These are phyloP conservation scores for Drosophila anomalata DNA, from an alignment of 2,888 invertebrate species.

Conservation along the genomic window DNA sequence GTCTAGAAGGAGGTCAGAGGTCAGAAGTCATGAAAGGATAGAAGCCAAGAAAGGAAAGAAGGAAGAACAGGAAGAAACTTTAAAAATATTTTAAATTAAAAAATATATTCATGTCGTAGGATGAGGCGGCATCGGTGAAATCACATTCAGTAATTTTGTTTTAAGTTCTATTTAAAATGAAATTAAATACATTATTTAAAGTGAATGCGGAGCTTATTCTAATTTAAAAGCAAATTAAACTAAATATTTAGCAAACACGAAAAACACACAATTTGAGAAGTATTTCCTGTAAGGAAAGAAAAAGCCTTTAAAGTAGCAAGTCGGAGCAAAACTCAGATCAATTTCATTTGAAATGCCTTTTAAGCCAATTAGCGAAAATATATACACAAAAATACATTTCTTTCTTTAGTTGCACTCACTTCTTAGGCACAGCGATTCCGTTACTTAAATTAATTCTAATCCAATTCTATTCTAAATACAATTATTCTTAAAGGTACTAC, in stretches of 20 bases:
- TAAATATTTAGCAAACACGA: slow-evolving; percentile 37
- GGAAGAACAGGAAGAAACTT: slow-evolving; percentile 16
- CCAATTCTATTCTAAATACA: slow-evolving; percentile 25
- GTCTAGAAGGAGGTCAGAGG: slow-evolving; percentile 15
- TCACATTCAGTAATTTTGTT: slow-evolving; percentile 78
- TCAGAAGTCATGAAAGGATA: background rate
- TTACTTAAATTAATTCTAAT: slow-evolving; percentile 65
- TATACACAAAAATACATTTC: slow-evolving; percentile 15
- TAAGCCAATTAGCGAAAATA: slow-evolving; percentile 58
- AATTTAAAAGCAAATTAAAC: slow-evolving; percentile 43
- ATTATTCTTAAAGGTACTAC: slow-evolving; percentile 23
- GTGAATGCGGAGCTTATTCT: slow-evolving; percentile 47
- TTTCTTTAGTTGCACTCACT: slow-evolving; percentile 26
- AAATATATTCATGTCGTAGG: slow-evolving; percentile 33
- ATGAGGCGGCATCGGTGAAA: slow-evolving; percentile 48
- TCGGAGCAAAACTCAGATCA: slow-evolving; percentile 44
- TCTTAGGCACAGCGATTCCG: slow-evolving; percentile 59
- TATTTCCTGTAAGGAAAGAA: slow-evolving; percentile 82
- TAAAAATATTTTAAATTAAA: slow-evolving; percentile 11
- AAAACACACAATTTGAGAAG: slow-evolving; percentile 69
- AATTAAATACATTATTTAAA: slow-evolving; percentile 57
- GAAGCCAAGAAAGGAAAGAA: slow-evolving; percentile 3
- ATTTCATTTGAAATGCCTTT: slow-evolving; percentile 53
- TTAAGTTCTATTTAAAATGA: slow-evolving; percentile 77
- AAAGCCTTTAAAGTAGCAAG: slow-evolving; percentile 78